Evolutionary conservation across 2,797 vertebrate species (phyloP), one percentile per base, ranked within the genome.

Genomic region (Chelmon rostratus): DNA sequence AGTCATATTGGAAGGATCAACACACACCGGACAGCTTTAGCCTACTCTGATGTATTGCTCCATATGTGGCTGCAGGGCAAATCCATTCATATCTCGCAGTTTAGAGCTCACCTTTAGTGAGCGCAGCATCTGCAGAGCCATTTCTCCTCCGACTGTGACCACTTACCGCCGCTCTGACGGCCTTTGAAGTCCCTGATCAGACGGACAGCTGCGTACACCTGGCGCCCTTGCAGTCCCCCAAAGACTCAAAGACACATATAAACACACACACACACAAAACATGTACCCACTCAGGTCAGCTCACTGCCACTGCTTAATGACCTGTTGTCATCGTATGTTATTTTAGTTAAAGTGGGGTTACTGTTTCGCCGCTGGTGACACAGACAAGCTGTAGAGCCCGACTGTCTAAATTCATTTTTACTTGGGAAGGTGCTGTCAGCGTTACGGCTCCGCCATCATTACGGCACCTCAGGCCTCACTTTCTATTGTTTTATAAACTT

Each of bases 141-240:
- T 11, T 40, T 77, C 75, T 84, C 54, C 64, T 56, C 74, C 21
- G 38, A 58, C 62, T 71, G 54, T 47, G 68, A 59, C 25, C 47
- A 28, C 70, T 81, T 59, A 70, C 42, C 59, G 72, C 79, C 33
- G 58, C 59, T 84, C 61, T 31, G 40, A 33, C 8, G 5, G 25
- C 23, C 69, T 87, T 90, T 92, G 84, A 92, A 85, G 82, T 69
- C 31, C 62, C 53, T 16, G 46, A 76, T 80, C 86, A 82, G 84
- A 75, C 1, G 7, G 85, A 87, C 91, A 92, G 89, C 90, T 91
- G 90, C 69, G 4, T 49, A 84, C 89, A 93, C 90, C 89, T 87
- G 90, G 87, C 68, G 62, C 73, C 38, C 77, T 18, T 50, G 9
- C 42, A 31, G 21, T 44, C 72, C 67, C 19, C 57, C 62, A 52